A percentile compares a stretch with the other conserved stretches of the same genome.
phyloP scores from a whole-genome alignment of 1,140 invertebrate genomes.

The Pseudomyrmex concolor region DNA sequence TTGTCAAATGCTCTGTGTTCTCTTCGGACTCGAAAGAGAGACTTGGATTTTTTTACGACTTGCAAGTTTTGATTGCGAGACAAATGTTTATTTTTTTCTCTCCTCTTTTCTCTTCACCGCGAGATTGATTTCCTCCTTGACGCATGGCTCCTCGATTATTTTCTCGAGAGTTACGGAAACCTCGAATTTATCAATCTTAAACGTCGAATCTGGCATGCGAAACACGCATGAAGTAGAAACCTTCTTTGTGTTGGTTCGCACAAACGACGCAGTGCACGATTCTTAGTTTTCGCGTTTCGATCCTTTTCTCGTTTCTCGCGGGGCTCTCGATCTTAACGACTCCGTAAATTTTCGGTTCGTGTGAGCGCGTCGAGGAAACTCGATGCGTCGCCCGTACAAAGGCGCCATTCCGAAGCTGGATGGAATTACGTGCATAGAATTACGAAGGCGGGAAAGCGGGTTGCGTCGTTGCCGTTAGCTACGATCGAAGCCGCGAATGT shows the following conservation, averaged over 20 bases:
- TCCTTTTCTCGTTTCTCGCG: conserved; percentile 33
- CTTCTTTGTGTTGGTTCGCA: conserved; percentile 6
- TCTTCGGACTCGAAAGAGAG: not conserved
- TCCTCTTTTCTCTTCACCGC: not conserved
- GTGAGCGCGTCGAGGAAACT: conserved; percentile 3
- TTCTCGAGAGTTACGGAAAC: conserved; percentile 1
- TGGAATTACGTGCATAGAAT: conserved; percentile 72
- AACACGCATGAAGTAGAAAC: conserved; percentile 8
- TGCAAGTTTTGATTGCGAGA: conserved; percentile 7
- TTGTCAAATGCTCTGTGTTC: not conserved
- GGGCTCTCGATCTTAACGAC: conserved; percentile 54
- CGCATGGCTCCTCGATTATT: not conserved
- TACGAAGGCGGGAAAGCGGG: conserved; percentile 58
- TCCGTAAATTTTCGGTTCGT: conserved; percentile 56
- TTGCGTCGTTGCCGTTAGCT: not conserved
- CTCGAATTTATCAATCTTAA: conserved; percentile 17
- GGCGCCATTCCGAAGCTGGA: conserved; percentile 63
- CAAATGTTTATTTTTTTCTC: not conserved
- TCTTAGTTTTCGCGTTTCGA: conserved; percentile 38
- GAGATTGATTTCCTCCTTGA: not conserved
- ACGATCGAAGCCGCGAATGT: conserved; percentile 49
- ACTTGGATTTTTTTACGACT: not conserved
- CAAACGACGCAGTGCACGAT: not conserved
- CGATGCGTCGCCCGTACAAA: conserved; percentile 52
- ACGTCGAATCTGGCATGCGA: conserved; percentile 32